phyloP scores from a whole-genome alignment of 2,113 vertebrate species.

The Ifrita kowaldi region DNA sequence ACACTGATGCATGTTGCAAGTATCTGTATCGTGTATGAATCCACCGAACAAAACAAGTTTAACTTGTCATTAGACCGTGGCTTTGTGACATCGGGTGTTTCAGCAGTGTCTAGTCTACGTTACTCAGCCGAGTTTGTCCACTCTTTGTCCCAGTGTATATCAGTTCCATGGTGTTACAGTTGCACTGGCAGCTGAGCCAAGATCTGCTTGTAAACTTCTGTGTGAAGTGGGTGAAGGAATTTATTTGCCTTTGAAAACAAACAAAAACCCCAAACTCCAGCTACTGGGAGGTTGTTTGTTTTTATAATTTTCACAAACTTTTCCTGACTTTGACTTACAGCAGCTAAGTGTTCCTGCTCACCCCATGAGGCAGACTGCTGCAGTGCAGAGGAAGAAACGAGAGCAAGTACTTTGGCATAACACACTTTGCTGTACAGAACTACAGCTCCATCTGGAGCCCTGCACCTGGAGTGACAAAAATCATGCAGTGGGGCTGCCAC shows the following conservation, averaged over 20 bases:
- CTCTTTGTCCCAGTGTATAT: background rate
- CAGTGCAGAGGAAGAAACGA: background rate
- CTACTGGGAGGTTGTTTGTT: background rate
- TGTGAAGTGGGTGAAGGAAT: background rate
- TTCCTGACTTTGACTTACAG: background rate
- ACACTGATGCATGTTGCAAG: rapidly evolving
- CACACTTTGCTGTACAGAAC: background rate
- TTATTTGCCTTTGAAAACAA: background rate
- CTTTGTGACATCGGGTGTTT: background rate
- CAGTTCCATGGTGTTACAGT: background rate
- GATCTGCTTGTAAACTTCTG: background rate
- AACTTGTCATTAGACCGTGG: background rate
- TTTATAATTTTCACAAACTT: background rate
- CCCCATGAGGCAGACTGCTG: background rate
- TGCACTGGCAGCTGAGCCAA: background rate
- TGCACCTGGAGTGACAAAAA: background rate
- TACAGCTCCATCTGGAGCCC: background rate
- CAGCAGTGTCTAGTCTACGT: background rate
- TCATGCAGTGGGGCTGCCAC: background rate
- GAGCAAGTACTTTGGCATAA: background rate
- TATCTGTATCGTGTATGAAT: background rate
- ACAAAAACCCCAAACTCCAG: background rate
- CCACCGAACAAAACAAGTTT: background rate
- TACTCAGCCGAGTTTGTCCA: background rate
- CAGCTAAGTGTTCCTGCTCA: background rate